Evolutionary conservation across 2,113 vertebrate genomes (phyloP).

Genomic region (Lynx canadensis): DNA sequence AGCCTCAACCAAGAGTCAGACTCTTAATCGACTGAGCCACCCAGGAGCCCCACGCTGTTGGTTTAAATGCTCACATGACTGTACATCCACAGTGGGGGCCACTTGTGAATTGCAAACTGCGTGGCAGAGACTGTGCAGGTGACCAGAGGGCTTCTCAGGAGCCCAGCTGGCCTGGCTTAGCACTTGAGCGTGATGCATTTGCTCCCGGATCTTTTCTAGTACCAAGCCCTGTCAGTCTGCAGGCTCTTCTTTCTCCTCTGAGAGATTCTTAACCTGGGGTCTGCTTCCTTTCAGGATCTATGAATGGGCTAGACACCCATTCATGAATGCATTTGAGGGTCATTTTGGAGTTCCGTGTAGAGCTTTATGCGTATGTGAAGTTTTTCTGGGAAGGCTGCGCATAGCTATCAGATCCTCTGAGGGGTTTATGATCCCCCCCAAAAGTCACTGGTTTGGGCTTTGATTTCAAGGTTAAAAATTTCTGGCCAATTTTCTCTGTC

Average conservation of each 20-base stretch:
- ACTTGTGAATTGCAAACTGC: neutral
- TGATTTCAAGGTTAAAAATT: slow-evolving; percentile 5
- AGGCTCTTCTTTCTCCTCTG: neutral
- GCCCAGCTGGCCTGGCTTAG: neutral
- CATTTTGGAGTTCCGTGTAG: neutral
- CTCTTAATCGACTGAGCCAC: no score
- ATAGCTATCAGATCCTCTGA: neutral
- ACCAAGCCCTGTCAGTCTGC: neutral
- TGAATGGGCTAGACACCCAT: neutral
- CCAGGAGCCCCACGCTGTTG: no score
- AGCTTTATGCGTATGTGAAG: neutral
- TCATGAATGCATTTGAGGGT: no score
- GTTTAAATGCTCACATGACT: neutral
- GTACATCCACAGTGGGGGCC: neutral
- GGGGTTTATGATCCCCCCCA: neutral
- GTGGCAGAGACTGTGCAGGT: accelerated
- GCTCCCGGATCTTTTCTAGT: neutral
- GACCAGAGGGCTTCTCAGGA: neutral
- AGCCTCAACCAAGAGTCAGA: no score
- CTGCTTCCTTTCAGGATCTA: neutral
- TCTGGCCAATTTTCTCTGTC: neutral
- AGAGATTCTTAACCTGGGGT: neutral
- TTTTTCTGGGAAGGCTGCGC: neutral
- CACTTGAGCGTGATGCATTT: accelerated
- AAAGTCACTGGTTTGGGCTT: neutral